phyloP scores from a whole-genome alignment of 2,113 vertebrate species.

The Eudyptes chrysolophus region DNA sequence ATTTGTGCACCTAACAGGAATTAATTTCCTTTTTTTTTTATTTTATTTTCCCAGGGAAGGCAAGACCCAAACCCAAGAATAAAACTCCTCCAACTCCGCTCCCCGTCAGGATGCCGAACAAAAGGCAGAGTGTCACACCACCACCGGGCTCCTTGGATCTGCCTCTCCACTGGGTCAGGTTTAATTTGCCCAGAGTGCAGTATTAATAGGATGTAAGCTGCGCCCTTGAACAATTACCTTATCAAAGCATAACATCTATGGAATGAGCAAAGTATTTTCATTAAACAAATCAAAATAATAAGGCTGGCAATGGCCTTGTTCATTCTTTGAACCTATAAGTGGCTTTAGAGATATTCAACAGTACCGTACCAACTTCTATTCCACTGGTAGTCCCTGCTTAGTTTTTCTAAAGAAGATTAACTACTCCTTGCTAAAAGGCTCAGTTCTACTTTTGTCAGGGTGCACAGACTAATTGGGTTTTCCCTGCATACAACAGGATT shows the following conservation, averaged over 20 bases:
- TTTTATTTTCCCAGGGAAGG: neutral
- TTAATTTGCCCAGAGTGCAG: constrained; percentile 33
- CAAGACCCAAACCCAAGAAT: neutral
- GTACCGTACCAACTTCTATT: neutral
- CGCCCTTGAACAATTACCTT: constrained; percentile 33
- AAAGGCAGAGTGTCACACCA: constrained; percentile 32
- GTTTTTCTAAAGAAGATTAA: constrained; percentile 14
- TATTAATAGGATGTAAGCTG: constrained; percentile 40
- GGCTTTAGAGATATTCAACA: neutral
- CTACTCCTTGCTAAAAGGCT: neutral
- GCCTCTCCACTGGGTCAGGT: constrained; percentile 3
- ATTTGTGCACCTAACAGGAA: neutral
- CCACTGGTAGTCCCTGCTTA: neutral
- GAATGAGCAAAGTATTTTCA: constrained; percentile 44
- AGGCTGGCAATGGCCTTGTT: neutral
- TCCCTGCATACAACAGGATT: neutral
- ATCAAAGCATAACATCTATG: constrained; percentile 60
- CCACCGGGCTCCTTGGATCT: neutral
- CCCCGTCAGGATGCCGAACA: neutral
- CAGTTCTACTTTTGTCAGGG: neutral
- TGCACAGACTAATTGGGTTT: constrained; percentile 9
- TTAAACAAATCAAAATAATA: constrained; percentile 25
- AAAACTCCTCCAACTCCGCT: neutral
- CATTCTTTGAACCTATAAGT: constrained; percentile 15
- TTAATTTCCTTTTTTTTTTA: neutral